Percentiles rank a stretch among this genome's conserved stretches.
phyloP scores from a whole-genome alignment of 2,888 invertebrate genomes.

The Dendrolimus houi region DNA sequence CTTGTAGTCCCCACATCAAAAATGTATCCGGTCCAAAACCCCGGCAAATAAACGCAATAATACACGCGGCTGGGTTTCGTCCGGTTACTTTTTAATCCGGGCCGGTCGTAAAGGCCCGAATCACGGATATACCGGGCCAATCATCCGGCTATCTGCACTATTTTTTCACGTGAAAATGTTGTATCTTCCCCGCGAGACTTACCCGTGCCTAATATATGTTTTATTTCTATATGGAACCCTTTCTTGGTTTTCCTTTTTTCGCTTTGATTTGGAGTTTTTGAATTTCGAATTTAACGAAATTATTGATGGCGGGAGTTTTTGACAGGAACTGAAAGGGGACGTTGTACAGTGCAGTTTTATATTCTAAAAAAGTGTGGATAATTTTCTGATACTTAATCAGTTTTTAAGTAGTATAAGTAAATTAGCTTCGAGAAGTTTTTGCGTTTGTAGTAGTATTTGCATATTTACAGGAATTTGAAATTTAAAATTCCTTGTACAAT shows the following conservation, averaged over 20 bases:
- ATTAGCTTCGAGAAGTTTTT: no score
- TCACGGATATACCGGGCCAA: slow-evolving; percentile 65
- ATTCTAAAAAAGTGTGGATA: no score
- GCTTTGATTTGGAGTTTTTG: neutral
- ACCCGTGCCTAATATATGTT: slow-evolving; percentile 43
- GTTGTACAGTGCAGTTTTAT: no score
- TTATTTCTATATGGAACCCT: slow-evolving; percentile 26
- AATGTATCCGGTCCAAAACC: neutral
- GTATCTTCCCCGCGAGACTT: slow-evolving; percentile 30
- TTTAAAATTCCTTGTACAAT: no score
- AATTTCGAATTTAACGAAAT: neutral
- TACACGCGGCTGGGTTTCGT: neutral
- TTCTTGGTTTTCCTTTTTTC: neutral
- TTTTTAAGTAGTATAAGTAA: no score
- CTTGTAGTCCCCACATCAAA: neutral
- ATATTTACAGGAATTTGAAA: no score
- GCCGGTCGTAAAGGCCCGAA: slow-evolving; percentile 54
- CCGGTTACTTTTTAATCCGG: slow-evolving; percentile 58
- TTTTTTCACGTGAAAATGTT: slow-evolving; percentile 60
- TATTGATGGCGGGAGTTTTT: neutral
- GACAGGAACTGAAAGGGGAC: neutral
- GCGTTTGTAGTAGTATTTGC: no score
- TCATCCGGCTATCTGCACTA: slow-evolving; percentile 66
- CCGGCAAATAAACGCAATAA: neutral
- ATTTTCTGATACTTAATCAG: no score